Conservation (phyloP, 2,888 invertebrate species). For the Poecilobothrus nobilitatus region DNA sequence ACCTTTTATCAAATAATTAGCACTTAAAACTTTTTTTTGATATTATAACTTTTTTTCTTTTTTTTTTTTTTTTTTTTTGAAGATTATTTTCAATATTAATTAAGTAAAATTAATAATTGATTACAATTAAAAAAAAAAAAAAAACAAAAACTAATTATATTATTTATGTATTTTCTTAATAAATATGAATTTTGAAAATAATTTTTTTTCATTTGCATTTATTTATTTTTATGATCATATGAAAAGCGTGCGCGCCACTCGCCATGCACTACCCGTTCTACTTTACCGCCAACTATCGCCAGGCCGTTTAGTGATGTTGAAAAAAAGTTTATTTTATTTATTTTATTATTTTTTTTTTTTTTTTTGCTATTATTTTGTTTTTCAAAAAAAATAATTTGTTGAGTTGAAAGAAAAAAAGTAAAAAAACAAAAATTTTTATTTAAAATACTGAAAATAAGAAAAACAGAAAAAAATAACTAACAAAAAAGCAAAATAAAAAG, state of each 20-base stretch:
- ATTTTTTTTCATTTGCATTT: neutral
- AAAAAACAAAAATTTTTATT: neutral
- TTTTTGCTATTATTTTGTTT: neutral
- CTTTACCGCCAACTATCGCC: constrained; percentile 1
- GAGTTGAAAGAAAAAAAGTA: neutral
- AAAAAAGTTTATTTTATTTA: neutral
- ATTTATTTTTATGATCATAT: neutral
- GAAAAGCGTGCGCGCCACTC: constrained; percentile 3
- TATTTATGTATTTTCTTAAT: too few species aligned
- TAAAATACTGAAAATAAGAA: neutral
- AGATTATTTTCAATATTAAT: too few species aligned
- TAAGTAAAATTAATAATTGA: too few species aligned
- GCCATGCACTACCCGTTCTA: constrained; percentile 6
- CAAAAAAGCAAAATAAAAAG: too few species aligned
- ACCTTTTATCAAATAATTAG: too few species aligned
- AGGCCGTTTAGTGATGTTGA: neutral
- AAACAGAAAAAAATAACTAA: neutral
- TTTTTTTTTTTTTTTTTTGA: too few species aligned
- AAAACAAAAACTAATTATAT: too few species aligned
- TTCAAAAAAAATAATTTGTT: neutral
- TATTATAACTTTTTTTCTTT: too few species aligned
- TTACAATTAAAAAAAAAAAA: too few species aligned
- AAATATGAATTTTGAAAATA: too few species aligned
- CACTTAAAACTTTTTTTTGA: too few species aligned
- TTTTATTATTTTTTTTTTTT: neutral